These are phyloP conservation scores for Gila robusta DNA, from an alignment of 2,797 vertebrate species.

Conservation along the genomic window DNA sequence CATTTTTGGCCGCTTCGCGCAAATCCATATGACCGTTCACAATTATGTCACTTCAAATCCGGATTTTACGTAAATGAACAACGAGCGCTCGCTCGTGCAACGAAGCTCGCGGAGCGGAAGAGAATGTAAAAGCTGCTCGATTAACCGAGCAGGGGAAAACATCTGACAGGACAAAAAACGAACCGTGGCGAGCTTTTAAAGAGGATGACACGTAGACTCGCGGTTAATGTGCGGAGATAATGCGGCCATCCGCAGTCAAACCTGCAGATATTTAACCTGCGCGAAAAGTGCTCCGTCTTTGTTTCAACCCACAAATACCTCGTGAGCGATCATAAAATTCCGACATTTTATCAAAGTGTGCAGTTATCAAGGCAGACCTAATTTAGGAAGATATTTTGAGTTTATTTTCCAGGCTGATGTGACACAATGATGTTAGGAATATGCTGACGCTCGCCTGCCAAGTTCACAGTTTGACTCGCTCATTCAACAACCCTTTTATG, in stretches of 20 bases:
- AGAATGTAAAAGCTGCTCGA: background rate
- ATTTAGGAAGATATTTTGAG: background rate
- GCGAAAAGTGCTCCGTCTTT: constrained; percentile 34
- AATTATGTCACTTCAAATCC: constrained; percentile 32
- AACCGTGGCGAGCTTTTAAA: background rate
- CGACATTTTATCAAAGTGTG: background rate
- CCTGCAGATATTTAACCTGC: constrained; percentile 45
- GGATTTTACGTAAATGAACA: constrained; percentile 4
- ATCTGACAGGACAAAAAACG: background rate
- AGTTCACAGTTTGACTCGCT: constrained; percentile 42
- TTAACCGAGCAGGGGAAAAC: background rate
- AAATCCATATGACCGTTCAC: constrained; percentile 27
- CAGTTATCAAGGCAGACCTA: background rate
- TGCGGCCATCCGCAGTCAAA: constrained; percentile 41
- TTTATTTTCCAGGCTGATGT: constrained; percentile 22
- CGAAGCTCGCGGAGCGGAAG: background rate
- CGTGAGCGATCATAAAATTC: background rate
- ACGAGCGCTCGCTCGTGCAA: background rate
- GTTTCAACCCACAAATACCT: constrained; percentile 13
- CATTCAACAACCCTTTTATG: constrained; percentile 17
- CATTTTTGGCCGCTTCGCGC: constrained; percentile 2
- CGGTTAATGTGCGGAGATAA: constrained; percentile 12
- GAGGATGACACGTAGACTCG: background rate
- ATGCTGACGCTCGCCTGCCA: constrained; percentile 29
- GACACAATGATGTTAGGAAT: constrained; percentile 27